These are phyloP conservation scores for Coregonus clupeaformis DNA, from an alignment of 2,113 vertebrate species.

Conservation along the genomic window DNA sequence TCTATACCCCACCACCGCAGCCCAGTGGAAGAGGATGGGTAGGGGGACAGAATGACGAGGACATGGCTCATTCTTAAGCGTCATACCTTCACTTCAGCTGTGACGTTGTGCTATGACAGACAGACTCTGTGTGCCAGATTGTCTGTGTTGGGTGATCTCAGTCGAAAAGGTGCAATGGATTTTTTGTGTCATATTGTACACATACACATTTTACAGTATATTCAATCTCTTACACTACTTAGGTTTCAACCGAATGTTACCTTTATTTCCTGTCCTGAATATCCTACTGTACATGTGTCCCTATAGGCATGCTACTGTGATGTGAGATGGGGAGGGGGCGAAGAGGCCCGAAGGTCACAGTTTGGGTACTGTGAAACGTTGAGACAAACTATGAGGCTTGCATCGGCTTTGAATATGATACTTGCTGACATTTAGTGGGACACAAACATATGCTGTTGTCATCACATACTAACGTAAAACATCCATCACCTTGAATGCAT, in stretches of 20 bases:
- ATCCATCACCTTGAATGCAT: no score
- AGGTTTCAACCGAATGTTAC: no score
- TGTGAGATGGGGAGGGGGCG: not conserved
- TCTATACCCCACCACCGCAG: constrained; percentile 53
- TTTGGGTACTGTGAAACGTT: constrained; percentile 39
- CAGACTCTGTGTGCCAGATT: not conserved
- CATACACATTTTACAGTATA: no score
- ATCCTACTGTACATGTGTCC: no score
- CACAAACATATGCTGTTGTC: constrained; percentile 67
- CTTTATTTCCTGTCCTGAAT: no score
- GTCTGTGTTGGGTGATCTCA: no score
- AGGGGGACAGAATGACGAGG: not conserved
- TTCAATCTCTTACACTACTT: no score
- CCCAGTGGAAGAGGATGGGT: constrained; percentile 19
- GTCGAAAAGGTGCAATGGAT: no score
- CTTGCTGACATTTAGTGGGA: constrained; percentile 63
- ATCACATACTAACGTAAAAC: constrained; percentile 55
- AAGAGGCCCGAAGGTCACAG: constrained; percentile 43
- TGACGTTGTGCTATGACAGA: not conserved
- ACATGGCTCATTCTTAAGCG: not conserved
- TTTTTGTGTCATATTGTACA: not conserved
- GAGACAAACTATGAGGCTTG: constrained; percentile 33
- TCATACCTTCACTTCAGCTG: not conserved
- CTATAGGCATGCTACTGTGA: no score
- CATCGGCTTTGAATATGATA: constrained; percentile 59